Base-by-base conservation (phyloP, 2,888 invertebrate species). In the Rhyacophila evoluta region DNA sequence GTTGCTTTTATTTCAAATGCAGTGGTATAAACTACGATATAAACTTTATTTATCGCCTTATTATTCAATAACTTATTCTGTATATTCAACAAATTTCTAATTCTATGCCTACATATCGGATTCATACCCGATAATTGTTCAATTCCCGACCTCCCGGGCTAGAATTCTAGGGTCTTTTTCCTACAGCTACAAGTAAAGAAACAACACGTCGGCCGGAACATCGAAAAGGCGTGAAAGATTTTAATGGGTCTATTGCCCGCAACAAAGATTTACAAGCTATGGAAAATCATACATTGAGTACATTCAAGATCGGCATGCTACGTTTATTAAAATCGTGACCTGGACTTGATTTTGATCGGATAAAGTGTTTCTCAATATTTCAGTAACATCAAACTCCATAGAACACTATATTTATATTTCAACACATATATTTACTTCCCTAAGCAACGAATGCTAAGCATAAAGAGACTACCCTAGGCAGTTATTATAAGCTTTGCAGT, bases 151-250 rank as follows among this genome's bases (percentile, higher is more conserved):
- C 25, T 55, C 25, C 55, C 1, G 55, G 25, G 55, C 1, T 25
- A 10, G 19, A 55, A 6, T 1, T 19, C 25, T 19, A 25, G 55
- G 10, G 55, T 19, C 12, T 55, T 8, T 10, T 55, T 8, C 8
- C 8, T 10, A 8, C 25, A 25, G 55, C 19, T 8, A 55, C 12
- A 8, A 55, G 55, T 19, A 19, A 19, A 55, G 55, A 15, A 55
- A 55, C 25, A 55, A 55, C 55, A 55, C 55, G 55, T 55, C 19
- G 55, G 19, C 1, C 19, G 33, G 28, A 27, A 80, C 78, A 80
- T 72, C 55, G 78, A 80, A 80, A 70, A 72, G 78, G 80, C 75
- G 80, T 75, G 74, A 73, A 73, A 25, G 25, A 8, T 55, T 55
- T 19, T 5, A 55, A 55, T 55, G 19, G 19, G 15, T 55, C 55